Percentiles rank a stretch among this genome's conserved stretches.
phyloP scores from a whole-genome alignment of 1,140 invertebrate genomes.

The Hyposmocoma kahamanoa region DNA sequence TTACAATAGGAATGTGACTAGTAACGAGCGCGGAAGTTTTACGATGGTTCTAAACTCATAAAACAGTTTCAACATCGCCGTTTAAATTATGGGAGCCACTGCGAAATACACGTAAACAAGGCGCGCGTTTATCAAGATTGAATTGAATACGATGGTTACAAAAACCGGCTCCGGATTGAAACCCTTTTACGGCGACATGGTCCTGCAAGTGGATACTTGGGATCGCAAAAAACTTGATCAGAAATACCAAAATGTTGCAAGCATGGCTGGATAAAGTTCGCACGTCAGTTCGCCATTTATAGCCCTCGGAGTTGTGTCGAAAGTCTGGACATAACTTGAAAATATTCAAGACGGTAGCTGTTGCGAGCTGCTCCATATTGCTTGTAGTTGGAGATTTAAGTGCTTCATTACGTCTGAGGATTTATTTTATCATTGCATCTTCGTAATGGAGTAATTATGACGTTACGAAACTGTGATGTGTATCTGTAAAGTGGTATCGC shows the following conservation, averaged over 20 bases:
- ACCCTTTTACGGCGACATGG: constrained; percentile 43
- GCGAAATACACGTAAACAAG: constrained; percentile 41
- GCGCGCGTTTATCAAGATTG: constrained; percentile 47
- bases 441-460: constrained; percentile 45
- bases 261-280: constrained; percentile 47
- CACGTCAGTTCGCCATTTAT: constrained; percentile 49
- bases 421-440: constrained; percentile 36
- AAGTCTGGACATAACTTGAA: constrained; percentile 36
- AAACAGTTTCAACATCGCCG: constrained; percentile 8
- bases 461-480: constrained; percentile 49
- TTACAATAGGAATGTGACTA: not conserved
- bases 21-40: not conserved
- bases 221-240: constrained; percentile 61
- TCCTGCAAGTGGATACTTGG: constrained; percentile 54
- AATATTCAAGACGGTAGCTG: constrained; percentile 36
- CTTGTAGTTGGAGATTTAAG: constrained; percentile 34
- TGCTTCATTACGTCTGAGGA: constrained; percentile 23
- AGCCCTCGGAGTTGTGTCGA: constrained; percentile 43
- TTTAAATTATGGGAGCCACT: constrained; percentile 10
- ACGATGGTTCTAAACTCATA: constrained; percentile 6
- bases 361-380: constrained; percentile 11
- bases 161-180: constrained; percentile 43
- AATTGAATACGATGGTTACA: constrained; percentile 49
- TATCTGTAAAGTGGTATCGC: constrained; percentile 38
- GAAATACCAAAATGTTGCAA: constrained; percentile 48